Evolutionary conservation across 2,888 invertebrate species (phyloP).

Genomic region (Tridacna gigas): DNA sequence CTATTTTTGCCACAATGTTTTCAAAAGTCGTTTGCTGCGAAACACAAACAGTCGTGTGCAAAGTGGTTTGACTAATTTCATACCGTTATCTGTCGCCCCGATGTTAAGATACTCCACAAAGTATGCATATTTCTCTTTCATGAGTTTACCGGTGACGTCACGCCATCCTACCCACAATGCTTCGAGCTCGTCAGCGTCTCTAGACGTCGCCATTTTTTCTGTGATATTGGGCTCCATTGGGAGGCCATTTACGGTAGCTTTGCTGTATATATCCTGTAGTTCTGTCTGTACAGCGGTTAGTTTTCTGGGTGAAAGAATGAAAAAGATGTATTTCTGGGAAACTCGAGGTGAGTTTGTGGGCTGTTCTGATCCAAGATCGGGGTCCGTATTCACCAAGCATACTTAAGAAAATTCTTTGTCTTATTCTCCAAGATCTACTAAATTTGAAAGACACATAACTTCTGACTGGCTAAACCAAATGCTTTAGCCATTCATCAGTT

Average conservation of each 20-base stretch:
- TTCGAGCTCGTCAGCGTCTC: constrained; percentile 91
- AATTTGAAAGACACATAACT: too few species aligned
- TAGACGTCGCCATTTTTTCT: constrained; percentile 72
- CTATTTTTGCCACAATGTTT: neutral
- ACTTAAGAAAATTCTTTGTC: too few species aligned
- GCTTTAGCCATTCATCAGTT: too few species aligned
- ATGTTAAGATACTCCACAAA: constrained; percentile 92
- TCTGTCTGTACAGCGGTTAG: neutral
- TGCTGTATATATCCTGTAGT: constrained; percentile 59
- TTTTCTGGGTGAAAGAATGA: neutral
- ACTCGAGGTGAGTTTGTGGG: too few species aligned
- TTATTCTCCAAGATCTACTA: too few species aligned
- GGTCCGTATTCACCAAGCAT: too few species aligned
- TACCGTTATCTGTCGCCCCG: constrained; percentile 90
- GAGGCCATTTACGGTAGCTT: constrained; percentile 55
- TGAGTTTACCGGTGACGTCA: constrained; percentile 91
- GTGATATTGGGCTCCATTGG: constrained; percentile 79
- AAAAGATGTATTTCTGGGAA: too few species aligned
- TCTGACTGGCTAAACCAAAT: too few species aligned
- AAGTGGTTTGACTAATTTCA: too few species aligned
- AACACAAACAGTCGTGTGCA: neutral
- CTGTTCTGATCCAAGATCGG: too few species aligned
- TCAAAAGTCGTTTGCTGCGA: neutral
- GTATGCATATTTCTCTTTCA: constrained; percentile 91
- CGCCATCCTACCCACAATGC: constrained; percentile 94